Base-by-base conservation (phyloP, 2,888 invertebrate species). In the Tethea ocularis region DNA sequence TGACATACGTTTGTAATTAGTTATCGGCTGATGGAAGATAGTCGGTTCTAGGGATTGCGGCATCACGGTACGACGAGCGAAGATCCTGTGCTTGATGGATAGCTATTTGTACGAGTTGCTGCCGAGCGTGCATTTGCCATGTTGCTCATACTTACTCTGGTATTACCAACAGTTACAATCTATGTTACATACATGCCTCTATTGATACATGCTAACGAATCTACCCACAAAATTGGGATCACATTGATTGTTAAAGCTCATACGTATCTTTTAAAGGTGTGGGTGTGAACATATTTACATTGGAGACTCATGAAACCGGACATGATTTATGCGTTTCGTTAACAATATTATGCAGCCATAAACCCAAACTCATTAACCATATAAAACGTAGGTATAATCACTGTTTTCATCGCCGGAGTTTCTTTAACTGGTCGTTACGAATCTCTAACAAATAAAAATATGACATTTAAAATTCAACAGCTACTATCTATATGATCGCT, bases 31-130 rank as follows among this genome's bases (percentile, higher is more conserved):
- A 58, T 54, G 38, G 59, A 54, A 58, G 63, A 63, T 76, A 69
- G 73, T 68, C 67, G 67, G 71, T 84, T 87, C 86, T 87, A 86
- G 86, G 80, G 81, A 87, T 71, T 69, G 78, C 88, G 90, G 89
- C 80, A 87, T 83, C 84, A 91, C 87, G 91, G 83, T 90, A 88
- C 74, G 82, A 76, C 78, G 87, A 88, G 90, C 91, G 88, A 60
- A 91, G 87, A 88, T 92, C 93, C 93, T 92, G 91, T 84, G 77
- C 69, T 72, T 88, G 88, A 89, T 88, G 85, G 86, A 89, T 87
- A 68, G 77, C 73, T 74, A 64, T 72, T 75, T 76, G 76, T 68
- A 63, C 60, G 64, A 29, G 24, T 52, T 33, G 54, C 54, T 54
- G 36, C 54, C 33, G 54, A 54, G 22, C 33, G 54, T 33, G 54